Conservation (phyloP, 2,113 vertebrate species). For the Phaethon lepturus region DNA sequence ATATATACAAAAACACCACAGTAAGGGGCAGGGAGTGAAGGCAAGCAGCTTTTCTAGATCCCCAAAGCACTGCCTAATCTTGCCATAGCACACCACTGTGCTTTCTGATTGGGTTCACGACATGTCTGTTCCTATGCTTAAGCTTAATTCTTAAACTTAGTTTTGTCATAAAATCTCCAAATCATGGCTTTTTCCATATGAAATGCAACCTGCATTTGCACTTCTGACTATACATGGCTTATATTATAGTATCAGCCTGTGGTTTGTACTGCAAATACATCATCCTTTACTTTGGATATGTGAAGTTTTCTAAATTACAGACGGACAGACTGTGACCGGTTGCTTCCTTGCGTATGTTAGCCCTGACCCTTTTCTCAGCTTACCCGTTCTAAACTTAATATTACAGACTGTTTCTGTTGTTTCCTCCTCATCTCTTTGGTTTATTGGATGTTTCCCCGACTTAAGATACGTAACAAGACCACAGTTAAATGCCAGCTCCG, state of each 20-base stretch:
- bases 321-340: neutral
- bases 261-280: neutral
- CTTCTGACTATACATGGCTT: neutral
- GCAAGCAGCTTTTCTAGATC: neutral
- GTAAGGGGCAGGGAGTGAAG: neutral
- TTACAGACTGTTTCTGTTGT: neutral
- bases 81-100: neutral
- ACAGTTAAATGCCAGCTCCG: neutral
- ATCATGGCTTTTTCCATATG: neutral
- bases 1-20: neutral
- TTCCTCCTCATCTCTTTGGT: neutral
- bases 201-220: conserved; percentile 22
- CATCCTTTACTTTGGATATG: neutral
- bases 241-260: neutral
- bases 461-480: neutral
- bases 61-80: neutral
- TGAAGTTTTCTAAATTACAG: conserved; percentile 57
- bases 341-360: neutral
- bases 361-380: neutral
- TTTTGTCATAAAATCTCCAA: neutral
- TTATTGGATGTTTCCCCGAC: neutral
- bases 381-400: neutral
- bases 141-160: neutral
- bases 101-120: neutral
- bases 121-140: neutral